Base-by-base conservation (phyloP, 2,888 invertebrate genomes). In the Zonitis immaculata region DNA sequence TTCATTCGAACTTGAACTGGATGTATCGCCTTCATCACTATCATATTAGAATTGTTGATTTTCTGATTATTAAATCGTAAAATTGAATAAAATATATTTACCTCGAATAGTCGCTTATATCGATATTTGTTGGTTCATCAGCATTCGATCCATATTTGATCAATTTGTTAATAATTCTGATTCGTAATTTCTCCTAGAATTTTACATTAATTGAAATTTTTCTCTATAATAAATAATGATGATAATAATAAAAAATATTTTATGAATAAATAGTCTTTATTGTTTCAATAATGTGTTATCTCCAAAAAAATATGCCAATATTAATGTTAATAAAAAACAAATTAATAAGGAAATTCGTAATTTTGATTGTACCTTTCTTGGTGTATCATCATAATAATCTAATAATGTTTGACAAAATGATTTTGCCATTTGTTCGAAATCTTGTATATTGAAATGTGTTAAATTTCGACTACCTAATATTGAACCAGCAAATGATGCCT, bases 401-500 rank as follows among this genome's bases (percentile, higher is more conserved):
- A 95, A 78, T 25, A 95, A 78, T 0, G 95, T 95, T 78, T 95
- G 93, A 77, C 95, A 95, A 78, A 95, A 95, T 39, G 90, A 86
- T 66, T 88, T 84, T 4, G 95, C 95, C 74, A 95, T 84, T 64
- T 87, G 83, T 72, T 90, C 89, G 70, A 86, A 89, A 71, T 91
- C 90, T 69, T 79, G 79, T 18, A 85, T 85, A 22, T 85, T 86
- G 72, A 95, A 95, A 74, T 95, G 95, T 16, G 90, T 91, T 5
- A 88, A 89, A 64, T 82, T 81, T 71, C 91, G 83, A 42, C 88
- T 86, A 2, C 92, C 92, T 51, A 94, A 76, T 59, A 86, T 86
- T 2, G 95, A 91, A 8, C 95, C 96, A 47, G 92, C 93, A 74
- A 95, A 91, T 0, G 95, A 95, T 6, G 95, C 94, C 78, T 96